Base-by-base conservation (phyloP, 2,888 invertebrate genomes). In the Chrysolina americana region DNA sequence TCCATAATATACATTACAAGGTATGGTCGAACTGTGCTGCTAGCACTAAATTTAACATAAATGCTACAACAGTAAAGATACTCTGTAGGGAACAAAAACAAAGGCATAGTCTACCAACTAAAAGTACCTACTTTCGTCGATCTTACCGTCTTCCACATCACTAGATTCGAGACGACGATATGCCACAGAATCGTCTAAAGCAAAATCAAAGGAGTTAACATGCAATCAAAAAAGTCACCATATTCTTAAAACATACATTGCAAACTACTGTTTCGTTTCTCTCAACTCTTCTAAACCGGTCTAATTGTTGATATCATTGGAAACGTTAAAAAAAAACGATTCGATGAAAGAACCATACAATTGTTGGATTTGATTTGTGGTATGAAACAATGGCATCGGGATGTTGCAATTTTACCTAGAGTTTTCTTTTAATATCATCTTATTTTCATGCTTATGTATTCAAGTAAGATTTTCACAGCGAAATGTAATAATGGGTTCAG, bases 141-240 rank as follows among this genome's bases (percentile, higher is more conserved):
- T 79, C 83, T 85, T 84, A 85, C 85, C 85, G 76, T 85, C 83
- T 71, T 82, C 77, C 28, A 83, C 76, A 44, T 73, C 86, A 72
- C 77, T 80, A 72, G 84, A 84, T 50, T 83, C 83, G 41, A 84
- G 81, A 62, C 84, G 83, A 50, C 81, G 81, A 80, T 85, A 86
- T 66, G 80, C 82, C 81, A 85, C 78, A 72, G 82, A 79, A 76
- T 83, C 81, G 65, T 83, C 83, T 83, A 79, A 80, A 75, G 76
- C 76, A 73, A 72, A 78, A 76, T 41, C 17, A 71, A 69, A 73
- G 65, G 72, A 74, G 47, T 44, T 59, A 66, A 56, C 70, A 75
- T 68, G 66, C 68, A 75, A 44, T 69, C 41, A 70, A 13, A 50
- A 41, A 65, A 17, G 15, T 17, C 9, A 64, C 19, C n/a, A 65